phyloP scores from a whole-genome alignment of 2,113 vertebrate genomes.

The Hemibagrus wyckioides region DNA sequence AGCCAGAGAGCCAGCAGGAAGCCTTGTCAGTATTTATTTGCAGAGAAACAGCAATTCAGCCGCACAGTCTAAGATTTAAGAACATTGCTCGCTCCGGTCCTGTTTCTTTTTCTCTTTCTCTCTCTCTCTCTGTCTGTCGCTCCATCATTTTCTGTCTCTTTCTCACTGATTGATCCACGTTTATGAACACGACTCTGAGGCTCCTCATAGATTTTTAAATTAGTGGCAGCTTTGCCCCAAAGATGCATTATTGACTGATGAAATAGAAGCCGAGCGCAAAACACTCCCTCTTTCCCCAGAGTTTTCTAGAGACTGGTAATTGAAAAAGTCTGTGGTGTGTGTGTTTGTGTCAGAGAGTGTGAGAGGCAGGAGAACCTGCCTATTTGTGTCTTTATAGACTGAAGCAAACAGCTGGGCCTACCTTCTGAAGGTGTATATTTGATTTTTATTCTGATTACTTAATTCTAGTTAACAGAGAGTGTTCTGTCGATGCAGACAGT shows the following conservation, averaged over 20 bases:
- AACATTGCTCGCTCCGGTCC: conserved; percentile 28
- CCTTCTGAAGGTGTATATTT: conserved; percentile 22
- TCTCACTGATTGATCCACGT: conserved; percentile 71
- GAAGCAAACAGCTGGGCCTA: conserved; percentile 37
- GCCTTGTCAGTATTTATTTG: conserved; percentile 60
- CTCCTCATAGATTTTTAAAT: conserved; percentile 83
- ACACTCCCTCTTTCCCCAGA: conserved; percentile 75
- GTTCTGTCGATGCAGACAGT: background rate
- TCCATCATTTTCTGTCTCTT: conserved; percentile 50
- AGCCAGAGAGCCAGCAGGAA: conserved; percentile 46
- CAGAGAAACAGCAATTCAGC: conserved; percentile 48
- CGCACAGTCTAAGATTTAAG: conserved; percentile 49
- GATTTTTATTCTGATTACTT: conserved; percentile 17
- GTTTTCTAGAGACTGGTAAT: conserved; percentile 76
- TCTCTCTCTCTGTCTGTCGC: conserved; percentile 21
- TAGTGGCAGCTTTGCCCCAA: conserved; percentile 81
- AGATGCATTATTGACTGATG: conserved; percentile 83
- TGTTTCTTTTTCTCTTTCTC: conserved; percentile 29
- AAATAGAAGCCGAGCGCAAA: conserved; percentile 77
- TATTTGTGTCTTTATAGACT: conserved; percentile 51
- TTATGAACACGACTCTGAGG: conserved; percentile 75
- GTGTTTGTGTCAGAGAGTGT: conserved; percentile 45
- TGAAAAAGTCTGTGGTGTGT: conserved; percentile 75
- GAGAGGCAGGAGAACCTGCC: conserved; percentile 22
- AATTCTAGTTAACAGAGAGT: background rate